Base-by-base conservation (phyloP, 2,113 vertebrate species). In the Larimichthys polyactis region DNA sequence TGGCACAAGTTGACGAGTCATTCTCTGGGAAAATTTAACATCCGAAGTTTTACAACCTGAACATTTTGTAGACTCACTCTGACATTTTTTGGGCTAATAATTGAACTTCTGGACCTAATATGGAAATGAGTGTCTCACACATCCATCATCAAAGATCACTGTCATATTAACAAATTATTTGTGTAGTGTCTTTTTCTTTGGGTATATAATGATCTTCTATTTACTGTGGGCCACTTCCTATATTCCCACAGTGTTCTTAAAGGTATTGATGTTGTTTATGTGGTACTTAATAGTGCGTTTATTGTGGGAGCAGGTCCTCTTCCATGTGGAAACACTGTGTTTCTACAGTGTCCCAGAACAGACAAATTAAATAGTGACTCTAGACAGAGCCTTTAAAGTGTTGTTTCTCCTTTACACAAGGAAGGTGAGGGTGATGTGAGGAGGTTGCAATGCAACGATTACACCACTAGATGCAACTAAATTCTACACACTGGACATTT, bases 51-150 rank as follows among this genome's bases (percentile, higher is more conserved):
- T 58, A 48, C 17, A 46, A 15, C 6, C 48, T 49, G n/a, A 58
- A 29, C 32, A 4, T 46, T 71, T 60, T 49, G 27, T 59, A 12
- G 40, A 48, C 70, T 73, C 15, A 20, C 55, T 36, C 19, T 78
- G 57, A 70, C 46, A 54, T 78, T 62, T 78, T 49, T 69, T 27
- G 1, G 57, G 27, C n/a, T 27, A 70, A 70, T 78, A 4, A 69
- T 78, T 29, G 60, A 44, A 70, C 48, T 29, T 60, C 2, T 43
- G 58, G 19, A 54, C 44, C 49, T 69, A 40, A 52, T 40, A 69
- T 60, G 29, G 55, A 78, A 40, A 69, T 69, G 5, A 52, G 15
- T 3, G 27, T 29, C 32, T 12, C 16, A n/a, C 49, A 63, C 32
- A 71, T 54, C 17, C 48, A 29, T 54, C 32, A 69, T 70, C 55